These are phyloP conservation scores for Trisateles emortualis DNA, from an alignment of 2,888 invertebrate species.

Conservation along the genomic window DNA sequence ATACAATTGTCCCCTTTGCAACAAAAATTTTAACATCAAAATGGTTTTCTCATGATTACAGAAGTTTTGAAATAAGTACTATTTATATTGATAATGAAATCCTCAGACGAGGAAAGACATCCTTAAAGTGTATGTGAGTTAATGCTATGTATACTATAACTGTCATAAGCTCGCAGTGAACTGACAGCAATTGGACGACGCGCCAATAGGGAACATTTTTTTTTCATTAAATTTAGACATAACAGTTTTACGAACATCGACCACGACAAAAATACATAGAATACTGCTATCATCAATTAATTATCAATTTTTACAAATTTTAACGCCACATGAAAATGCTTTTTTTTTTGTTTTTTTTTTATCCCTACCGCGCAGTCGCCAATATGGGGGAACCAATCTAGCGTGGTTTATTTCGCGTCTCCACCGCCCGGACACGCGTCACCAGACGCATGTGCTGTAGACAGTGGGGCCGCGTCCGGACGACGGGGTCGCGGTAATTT, in stretches of 20 bases:
- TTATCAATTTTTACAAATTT: conserved; percentile 44
- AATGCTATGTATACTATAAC: conserved; percentile 68
- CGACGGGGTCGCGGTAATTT: conserved; percentile 32
- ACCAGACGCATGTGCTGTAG: too few species aligned
- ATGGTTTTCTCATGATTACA: conserved; percentile 79
- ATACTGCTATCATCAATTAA: conserved; percentile 50
- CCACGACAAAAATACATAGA: conserved; percentile 52
- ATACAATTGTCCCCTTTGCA: conserved; percentile 78
- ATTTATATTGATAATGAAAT: conserved; percentile 81
- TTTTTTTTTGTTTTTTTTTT: conserved; percentile 46
- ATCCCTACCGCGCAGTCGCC: conserved; percentile 55
- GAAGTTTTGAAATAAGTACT: conserved; percentile 81
- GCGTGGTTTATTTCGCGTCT: conserved; percentile 50
- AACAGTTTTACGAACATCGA: conserved; percentile 52
- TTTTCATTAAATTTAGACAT: conserved; percentile 43
- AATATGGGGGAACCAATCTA: conserved; percentile 55
- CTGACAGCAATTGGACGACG: conserved; percentile 55
- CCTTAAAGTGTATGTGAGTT: conserved; percentile 70
- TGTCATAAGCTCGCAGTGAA: conserved; percentile 64
- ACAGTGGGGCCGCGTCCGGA: not conserved
- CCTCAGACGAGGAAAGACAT: conserved; percentile 71
- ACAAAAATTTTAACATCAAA: conserved; percentile 81
- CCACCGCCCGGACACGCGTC: conserved; percentile 32
- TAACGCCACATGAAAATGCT: conserved; percentile 37
- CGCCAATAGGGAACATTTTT: conserved; percentile 46